Base-by-base conservation (phyloP, 2,888 invertebrate genomes). In the Sisyra nigra region DNA sequence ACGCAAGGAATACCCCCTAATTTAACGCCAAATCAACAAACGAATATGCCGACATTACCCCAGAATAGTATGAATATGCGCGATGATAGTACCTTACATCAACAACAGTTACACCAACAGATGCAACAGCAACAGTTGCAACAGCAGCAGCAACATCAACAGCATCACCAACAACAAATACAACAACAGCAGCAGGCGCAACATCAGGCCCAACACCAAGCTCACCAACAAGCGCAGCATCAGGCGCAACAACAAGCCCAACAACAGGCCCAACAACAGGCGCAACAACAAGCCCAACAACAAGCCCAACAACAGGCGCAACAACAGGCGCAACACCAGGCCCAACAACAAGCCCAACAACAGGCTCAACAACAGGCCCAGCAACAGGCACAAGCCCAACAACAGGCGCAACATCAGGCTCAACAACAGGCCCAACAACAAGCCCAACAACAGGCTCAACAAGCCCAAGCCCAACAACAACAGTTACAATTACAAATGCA, bases 1-100 rank as follows among this genome's bases (percentile, higher is more conserved):
- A 46, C 51, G 40, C 51, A 60, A 32, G 53, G 57, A n/a, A 53
- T 53, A 34, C 49, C 48, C 41, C 57, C 59, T 47, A 48, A 53
- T 31, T 54, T 62, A 48, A 58, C 61, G 11, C 55, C 62, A 24
- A 54, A 51, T 24, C 50, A 60, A 19, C 60, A 59, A 48, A 54
- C 52, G 40, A 49, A 60, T 46, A 17, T 32, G 15, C 41, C 41
- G 6, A 19, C 17, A 17, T 15, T 24, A n/a, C 41, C 41, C n/a
- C 24, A 24, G 7, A 32, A 30, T 31, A 41, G 31, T 41, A 13
- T 19, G 11, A 38, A 38, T 38, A 38, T 38, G 24, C 24, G 24
- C 24, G 24, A 24, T 24, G 24, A 24, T 5, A 24, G 24, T 24
- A 24, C 24, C 24, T 24, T 24, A 24, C 24, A 24, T 24, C 24